Percentiles rank a stretch among this genome's conserved stretches.
Conservation (phyloP, 2,888 invertebrate genomes). For the Slavum lentiscoides region DNA sequence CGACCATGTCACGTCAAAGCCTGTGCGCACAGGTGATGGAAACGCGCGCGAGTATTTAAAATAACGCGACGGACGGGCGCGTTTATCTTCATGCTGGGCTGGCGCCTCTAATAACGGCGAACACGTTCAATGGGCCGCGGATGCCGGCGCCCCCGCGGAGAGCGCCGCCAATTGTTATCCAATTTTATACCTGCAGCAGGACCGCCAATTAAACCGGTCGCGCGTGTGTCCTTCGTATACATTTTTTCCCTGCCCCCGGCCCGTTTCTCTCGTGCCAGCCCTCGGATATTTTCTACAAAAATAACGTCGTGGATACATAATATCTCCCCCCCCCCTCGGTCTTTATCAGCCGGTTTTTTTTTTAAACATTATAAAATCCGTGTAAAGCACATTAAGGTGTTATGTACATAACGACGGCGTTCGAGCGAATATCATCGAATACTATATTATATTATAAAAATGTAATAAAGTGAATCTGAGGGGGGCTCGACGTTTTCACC, state of each 20-base stretch:
- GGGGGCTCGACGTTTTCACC: too few species aligned
- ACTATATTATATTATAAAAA: too few species aligned
- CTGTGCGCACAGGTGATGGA: too few species aligned
- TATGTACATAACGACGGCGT: too few species aligned
- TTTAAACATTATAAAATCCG: too few species aligned
- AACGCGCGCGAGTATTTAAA: constrained; percentile 3
- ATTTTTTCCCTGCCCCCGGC: neutral
- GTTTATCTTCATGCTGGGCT: constrained; percentile 36
- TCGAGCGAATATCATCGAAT: too few species aligned
- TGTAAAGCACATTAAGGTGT: too few species aligned
- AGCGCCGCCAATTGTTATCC: constrained; percentile 36
- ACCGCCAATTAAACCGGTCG: constrained; percentile 43
- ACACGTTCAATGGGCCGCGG: constrained; percentile 5
- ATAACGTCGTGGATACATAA: too few species aligned
- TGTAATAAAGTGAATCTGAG: too few species aligned
- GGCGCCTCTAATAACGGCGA: constrained; percentile 40
- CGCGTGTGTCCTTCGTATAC: neutral
- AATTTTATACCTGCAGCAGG: constrained; percentile 28
- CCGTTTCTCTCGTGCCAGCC: neutral
- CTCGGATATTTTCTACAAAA: too few species aligned
- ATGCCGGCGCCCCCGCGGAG: constrained; percentile 27
- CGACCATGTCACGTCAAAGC: constrained; percentile 18
- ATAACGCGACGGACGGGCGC: constrained; percentile 7
- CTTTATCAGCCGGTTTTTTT: too few species aligned
- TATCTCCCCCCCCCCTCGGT: too few species aligned